Percentiles rank a stretch among this genome's conserved stretches.
Evolutionary conservation across 1,140 invertebrate species (phyloP).

Genomic region (Rhopalosiphum maidis): DNA sequence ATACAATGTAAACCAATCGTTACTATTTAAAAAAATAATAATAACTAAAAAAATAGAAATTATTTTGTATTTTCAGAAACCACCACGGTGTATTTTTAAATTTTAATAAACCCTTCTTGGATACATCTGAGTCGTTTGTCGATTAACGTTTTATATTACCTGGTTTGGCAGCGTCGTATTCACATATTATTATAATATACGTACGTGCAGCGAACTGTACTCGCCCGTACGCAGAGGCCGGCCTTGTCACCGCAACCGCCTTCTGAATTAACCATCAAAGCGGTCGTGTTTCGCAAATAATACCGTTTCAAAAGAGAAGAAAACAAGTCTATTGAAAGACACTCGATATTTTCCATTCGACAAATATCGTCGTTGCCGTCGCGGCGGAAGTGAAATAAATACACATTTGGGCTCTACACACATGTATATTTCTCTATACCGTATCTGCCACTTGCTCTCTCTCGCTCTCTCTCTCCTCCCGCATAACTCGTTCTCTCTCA

Average conservation of each 20-base stretch:
- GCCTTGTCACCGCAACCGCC: background rate
- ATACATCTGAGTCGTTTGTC: background rate
- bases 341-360: slow-evolving; percentile 16
- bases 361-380: background rate
- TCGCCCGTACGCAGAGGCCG: background rate
- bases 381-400: slow-evolving; percentile 13
- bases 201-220: background rate
- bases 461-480: background rate
- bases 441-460: background rate
- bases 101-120: background rate
- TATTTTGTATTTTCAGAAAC: background rate
- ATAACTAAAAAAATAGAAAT: too few species aligned
- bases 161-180: background rate
- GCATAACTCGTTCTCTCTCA: background rate
- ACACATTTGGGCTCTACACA: background rate
- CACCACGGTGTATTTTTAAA: background rate
- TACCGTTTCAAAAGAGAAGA: slow-evolving; percentile 25
- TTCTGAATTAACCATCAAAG: background rate
- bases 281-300: slow-evolving; percentile 22
- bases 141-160: background rate
- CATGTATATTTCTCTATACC: background rate
- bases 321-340: slow-evolving; percentile 37
- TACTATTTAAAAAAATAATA: background rate
- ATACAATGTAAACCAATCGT: background rate
- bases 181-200: background rate